A percentile compares a stretch with the other conserved stretches of the same genome.
These are phyloP conservation scores for Cuniculus paca DNA, from an alignment of 2,797 vertebrate species.

Conservation along the genomic window DNA sequence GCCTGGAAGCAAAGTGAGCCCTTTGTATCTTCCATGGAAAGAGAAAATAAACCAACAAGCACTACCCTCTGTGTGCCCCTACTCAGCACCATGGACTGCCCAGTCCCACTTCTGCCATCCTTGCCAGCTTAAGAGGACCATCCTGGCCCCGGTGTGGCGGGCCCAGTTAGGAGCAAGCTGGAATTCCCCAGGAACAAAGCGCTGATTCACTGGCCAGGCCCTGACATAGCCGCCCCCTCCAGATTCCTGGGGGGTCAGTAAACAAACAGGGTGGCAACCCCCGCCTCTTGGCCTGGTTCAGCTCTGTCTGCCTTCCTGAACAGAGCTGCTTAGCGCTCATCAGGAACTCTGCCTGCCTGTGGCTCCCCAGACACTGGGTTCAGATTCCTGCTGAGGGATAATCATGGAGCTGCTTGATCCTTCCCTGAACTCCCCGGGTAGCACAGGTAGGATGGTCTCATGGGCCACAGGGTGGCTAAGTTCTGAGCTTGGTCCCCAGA, in stretches of 20 bases:
- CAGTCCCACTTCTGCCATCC: conserved; percentile 62
- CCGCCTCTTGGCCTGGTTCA: conserved; percentile 55
- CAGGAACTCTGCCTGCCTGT: conserved; percentile 62
- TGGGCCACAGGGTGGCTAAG: neutral
- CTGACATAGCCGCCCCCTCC: conserved; percentile 85
- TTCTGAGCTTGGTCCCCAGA: neutral
- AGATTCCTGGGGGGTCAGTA: conserved; percentile 90
- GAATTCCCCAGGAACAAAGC: conserved; percentile 89
- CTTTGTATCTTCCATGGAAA: conserved; percentile 59
- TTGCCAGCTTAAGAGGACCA: conserved; percentile 54
- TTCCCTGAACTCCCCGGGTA: neutral
- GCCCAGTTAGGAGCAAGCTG: conserved; percentile 69
- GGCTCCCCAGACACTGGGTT: conserved; percentile 39
- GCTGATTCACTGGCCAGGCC: conserved; percentile 85
- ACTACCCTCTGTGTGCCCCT: conserved; percentile 29
- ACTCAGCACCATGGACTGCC: conserved; percentile 70
- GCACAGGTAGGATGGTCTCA: conserved; percentile 78
- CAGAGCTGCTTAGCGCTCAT: conserved; percentile 54
- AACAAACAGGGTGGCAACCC: conserved; percentile 75
- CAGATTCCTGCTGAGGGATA: neutral
- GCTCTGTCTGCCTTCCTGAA: conserved; percentile 28
- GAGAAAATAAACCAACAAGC: conserved; percentile 53
- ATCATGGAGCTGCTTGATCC: neutral
- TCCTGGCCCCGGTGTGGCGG: conserved; percentile 59
- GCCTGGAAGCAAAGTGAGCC: conserved; percentile 37